Base-by-base conservation (phyloP, 2,113 vertebrate genomes). In the Proterorhinus semilunaris region DNA sequence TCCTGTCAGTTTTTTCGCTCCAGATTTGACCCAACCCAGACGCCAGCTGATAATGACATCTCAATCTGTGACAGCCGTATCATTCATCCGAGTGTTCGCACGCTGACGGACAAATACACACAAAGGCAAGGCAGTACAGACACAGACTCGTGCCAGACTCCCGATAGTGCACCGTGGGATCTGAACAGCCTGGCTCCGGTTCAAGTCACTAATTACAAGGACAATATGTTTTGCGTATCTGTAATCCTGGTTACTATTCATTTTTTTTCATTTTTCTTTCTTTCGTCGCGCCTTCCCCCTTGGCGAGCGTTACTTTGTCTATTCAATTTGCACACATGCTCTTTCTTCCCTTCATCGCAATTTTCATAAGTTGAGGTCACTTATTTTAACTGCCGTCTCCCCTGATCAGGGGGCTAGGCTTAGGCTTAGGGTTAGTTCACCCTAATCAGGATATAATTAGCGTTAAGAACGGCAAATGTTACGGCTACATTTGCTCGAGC, bases 41-140 rank as follows among this genome's bases (percentile, higher is more conserved):
- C 83, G 71, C 79, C 85, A 69, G 67, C 61, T 70, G 82, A 87
- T 90, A 84, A 90, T 87, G 85, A 87, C 88, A 76, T 91, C 76
- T 81, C 85, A 83, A 83, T 79, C 78, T 64, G 83, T 84, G 89
- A 91, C 87, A 80, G 83, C 50, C 83, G 16, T 86, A 86, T 83
- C 89, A 80, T 74, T 89, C 87, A 84, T 83, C 59, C 52, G 79
- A 67, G 53, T 61, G 66, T 49, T 59, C 76, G 46, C 46, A 73
- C 42, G 7, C 48, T 8, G 7, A 69, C 58, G 51, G 64, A 71
- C 43, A 70, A 52, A 59, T 64, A 45, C 64, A 10, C 62, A 42
- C 66, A 16, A 42, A 42, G 7, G 36, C n/a, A 12, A 58, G 27
- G 11, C 15, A 15, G 2, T 74, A 15, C 73, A 4, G 45, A 68